Percentiles rank a stretch among this genome's conserved stretches.
phyloP scores from a whole-genome alignment of 2,888 invertebrate genomes.

The Mylabris sibirica region DNA sequence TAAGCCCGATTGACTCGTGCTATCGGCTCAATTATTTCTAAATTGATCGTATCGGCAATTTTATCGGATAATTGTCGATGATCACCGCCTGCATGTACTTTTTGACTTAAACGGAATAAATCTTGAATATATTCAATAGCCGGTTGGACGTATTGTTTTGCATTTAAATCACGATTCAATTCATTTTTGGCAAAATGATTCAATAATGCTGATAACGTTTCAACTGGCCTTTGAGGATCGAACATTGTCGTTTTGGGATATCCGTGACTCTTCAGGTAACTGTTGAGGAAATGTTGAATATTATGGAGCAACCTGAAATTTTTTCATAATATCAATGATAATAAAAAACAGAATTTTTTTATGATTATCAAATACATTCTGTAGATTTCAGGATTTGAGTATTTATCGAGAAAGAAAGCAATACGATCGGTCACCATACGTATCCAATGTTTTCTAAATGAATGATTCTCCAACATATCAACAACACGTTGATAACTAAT shows the following conservation, averaged over 20 bases:
- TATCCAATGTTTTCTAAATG: conserved; percentile 82
- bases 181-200: conserved; percentile 76
- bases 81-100: conserved; percentile 67
- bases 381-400: conserved; percentile 79
- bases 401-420: conserved; percentile 75
- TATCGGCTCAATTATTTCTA: conserved; percentile 83
- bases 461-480: conserved; percentile 81
- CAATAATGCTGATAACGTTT: conserved; percentile 73
- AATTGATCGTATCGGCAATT: conserved; percentile 80
- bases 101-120: conserved; percentile 73
- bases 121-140: conserved; percentile 78
- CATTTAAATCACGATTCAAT: conserved; percentile 74
- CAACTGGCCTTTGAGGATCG: conserved; percentile 72
- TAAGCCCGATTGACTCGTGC: conserved; percentile 84
- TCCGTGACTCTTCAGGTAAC: conserved; percentile 78
- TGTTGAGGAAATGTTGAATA: conserved; percentile 75
- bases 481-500: conserved; percentile 77
- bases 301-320: conserved; percentile 72
- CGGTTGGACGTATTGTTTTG: conserved; percentile 77
- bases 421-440: conserved; percentile 77
- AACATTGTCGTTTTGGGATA: conserved; percentile 76
- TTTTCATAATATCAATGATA: background rate
- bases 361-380: conserved; percentile 65
- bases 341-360: background rate
- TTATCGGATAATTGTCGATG: conserved; percentile 77